Evolutionary conservation across 2,888 invertebrate species (phyloP).

Genomic region (Vannuccia rotundouncinata): DNA sequence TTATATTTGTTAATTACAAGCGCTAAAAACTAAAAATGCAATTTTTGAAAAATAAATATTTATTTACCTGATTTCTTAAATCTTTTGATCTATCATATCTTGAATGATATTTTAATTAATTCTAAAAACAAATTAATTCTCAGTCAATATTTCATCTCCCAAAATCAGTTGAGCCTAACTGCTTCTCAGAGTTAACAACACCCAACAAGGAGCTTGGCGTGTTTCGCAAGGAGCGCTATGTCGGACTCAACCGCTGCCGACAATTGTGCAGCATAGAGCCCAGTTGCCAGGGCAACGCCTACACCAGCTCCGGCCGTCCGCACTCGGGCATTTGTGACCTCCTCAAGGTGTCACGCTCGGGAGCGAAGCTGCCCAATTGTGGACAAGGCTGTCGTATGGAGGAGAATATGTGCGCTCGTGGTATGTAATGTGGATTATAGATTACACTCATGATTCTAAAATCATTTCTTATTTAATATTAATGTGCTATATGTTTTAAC

Average conservation of each 20-base stretch:
- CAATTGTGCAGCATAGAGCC: conserved; percentile 3
- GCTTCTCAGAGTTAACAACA: background rate
- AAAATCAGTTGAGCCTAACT: background rate
- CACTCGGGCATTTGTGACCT: background rate
- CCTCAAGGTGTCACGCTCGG: background rate
- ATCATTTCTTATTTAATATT: too few species aligned
- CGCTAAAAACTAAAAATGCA: too few species aligned
- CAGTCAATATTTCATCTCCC: background rate
- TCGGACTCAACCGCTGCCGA: background rate
- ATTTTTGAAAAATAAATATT: too few species aligned
- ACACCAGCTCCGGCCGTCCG: conserved; percentile 3
- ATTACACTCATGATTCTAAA: too few species aligned
- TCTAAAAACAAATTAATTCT: background rate
- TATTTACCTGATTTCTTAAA: too few species aligned
- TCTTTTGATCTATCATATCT: too few species aligned
- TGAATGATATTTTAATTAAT: too few species aligned
- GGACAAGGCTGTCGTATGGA: background rate
- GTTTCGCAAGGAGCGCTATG: conserved; percentile 26
- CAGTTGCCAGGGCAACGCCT: conserved; percentile 1
- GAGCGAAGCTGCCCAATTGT: background rate
- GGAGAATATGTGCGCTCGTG: background rate
- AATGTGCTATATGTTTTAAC: too few species aligned
- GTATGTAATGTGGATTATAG: background rate
- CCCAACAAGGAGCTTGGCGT: background rate
- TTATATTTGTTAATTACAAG: too few species aligned